These are phyloP conservation scores for Cecidostiba fungosa DNA, from an alignment of 2,888 invertebrate species.

Conservation along the genomic window DNA sequence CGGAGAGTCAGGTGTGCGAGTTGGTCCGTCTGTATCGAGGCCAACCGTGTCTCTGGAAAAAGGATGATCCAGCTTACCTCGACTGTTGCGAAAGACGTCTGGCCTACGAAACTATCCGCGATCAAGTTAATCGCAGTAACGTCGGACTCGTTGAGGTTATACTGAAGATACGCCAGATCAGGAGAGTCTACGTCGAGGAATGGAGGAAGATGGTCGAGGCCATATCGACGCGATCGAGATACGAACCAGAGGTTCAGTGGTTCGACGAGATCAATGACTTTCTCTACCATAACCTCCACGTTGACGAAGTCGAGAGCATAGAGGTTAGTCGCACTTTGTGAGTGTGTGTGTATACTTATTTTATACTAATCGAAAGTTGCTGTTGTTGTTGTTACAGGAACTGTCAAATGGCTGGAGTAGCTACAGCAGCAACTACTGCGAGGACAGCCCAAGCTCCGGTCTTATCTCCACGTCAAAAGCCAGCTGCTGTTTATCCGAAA, in stretches of 20 bases:
- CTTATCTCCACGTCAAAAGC: background rate
- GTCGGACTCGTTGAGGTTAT: constrained; percentile 68
- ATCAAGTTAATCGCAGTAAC: constrained; percentile 50
- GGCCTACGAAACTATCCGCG: constrained; percentile 69
- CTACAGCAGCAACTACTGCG: constrained; percentile 27
- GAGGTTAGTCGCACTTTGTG: constrained; percentile 65
- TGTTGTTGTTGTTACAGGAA: background rate
- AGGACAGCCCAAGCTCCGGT: background rate
- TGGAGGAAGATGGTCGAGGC: constrained; percentile 65
- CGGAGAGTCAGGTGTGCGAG: constrained; percentile 65
- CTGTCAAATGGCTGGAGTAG: background rate
- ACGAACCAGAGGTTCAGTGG: constrained; percentile 66
- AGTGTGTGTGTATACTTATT: too few relatives aligned
- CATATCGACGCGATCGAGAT: constrained; percentile 56
- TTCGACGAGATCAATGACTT: constrained; percentile 70
- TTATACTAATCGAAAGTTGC: background rate
- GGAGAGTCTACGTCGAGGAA: constrained; percentile 68
- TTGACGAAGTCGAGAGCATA: constrained; percentile 68
- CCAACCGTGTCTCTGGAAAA: constrained; percentile 71
- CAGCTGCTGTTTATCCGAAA: constrained; percentile 16
- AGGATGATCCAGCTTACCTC: constrained; percentile 67
- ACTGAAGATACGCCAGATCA: constrained; percentile 70
- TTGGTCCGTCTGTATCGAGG: constrained; percentile 68
- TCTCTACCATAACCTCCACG: constrained; percentile 69
- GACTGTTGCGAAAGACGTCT: constrained; percentile 65